Conservation (phyloP, 2,797 vertebrate species). For the Lemur catta region DNA sequence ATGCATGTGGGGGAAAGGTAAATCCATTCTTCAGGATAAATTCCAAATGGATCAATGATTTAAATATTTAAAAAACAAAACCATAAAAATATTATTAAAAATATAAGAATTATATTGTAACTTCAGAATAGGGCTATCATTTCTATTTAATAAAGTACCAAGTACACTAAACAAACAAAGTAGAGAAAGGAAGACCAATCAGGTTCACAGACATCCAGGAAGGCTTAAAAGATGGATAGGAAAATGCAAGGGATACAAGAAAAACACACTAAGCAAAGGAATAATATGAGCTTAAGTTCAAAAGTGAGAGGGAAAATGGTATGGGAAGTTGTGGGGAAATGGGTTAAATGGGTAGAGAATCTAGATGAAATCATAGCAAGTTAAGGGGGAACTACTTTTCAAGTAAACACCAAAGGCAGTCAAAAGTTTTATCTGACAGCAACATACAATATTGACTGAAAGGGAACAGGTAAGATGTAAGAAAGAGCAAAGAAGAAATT, state of each 20-base stretch:
- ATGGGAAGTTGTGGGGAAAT: background rate
- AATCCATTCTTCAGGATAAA: background rate
- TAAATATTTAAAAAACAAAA: background rate
- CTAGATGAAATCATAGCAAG: background rate
- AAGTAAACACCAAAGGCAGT: background rate
- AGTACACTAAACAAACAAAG: background rate
- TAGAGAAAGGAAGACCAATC: background rate
- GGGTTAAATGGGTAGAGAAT: background rate
- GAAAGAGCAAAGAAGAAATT: background rate
- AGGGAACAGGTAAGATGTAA: background rate
- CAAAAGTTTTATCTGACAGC: background rate
- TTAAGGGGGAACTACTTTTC: background rate
- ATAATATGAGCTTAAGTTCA: background rate
- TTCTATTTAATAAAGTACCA: background rate
- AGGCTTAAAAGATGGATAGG: background rate
- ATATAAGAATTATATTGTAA: background rate
- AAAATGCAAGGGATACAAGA: background rate
- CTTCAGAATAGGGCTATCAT: background rate
- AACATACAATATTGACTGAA: background rate
- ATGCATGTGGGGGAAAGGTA: background rate
- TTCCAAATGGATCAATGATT: background rate
- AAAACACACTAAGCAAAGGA: background rate
- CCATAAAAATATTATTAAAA: background rate
- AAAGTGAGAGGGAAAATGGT: background rate
- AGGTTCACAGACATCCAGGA: background rate